Evolutionary conservation across 2,113 vertebrate genomes (phyloP).

Genomic region (Odontophorus gujanensis): DNA sequence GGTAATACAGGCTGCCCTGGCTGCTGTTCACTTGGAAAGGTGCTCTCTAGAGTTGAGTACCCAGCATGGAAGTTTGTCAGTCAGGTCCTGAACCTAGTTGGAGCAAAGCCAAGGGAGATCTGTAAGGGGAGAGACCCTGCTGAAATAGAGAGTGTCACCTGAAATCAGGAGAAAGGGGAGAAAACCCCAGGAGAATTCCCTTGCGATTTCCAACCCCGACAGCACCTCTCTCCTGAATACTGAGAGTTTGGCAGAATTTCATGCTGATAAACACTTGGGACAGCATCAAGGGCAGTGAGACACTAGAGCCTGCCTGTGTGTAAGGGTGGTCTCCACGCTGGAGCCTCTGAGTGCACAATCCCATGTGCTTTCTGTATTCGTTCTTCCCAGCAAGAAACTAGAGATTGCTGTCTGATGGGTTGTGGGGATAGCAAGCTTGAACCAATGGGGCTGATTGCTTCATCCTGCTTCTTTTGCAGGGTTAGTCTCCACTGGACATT

Average conservation of each 20-base stretch:
- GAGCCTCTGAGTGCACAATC: fast-evolving
- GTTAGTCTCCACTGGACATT: not conserved
- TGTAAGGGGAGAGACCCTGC: not conserved
- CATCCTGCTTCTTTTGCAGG: not conserved
- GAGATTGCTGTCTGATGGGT: fast-evolving
- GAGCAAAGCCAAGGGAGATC: not conserved
- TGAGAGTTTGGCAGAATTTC: not conserved
- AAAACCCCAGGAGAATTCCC: not conserved
- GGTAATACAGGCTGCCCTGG: not conserved
- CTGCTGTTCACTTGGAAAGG: not conserved
- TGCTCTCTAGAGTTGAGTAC: not conserved
- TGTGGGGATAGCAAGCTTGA: not conserved
- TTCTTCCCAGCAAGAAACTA: not conserved
- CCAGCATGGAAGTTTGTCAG: not conserved
- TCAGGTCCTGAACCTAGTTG: not conserved
- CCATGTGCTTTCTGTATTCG: fast-evolving
- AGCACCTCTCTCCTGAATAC: not conserved
- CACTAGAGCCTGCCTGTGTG: fast-evolving
- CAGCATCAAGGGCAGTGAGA: not conserved
- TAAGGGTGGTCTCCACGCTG: fast-evolving
- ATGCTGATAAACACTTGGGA: not conserved
- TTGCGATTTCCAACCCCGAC: not conserved
- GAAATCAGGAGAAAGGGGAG: not conserved
- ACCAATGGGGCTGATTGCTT: fast-evolving
- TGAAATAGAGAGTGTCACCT: fast-evolving